Evolutionary conservation across 1,140 invertebrate species (phyloP).

Genomic region (Manduca sexta): DNA sequence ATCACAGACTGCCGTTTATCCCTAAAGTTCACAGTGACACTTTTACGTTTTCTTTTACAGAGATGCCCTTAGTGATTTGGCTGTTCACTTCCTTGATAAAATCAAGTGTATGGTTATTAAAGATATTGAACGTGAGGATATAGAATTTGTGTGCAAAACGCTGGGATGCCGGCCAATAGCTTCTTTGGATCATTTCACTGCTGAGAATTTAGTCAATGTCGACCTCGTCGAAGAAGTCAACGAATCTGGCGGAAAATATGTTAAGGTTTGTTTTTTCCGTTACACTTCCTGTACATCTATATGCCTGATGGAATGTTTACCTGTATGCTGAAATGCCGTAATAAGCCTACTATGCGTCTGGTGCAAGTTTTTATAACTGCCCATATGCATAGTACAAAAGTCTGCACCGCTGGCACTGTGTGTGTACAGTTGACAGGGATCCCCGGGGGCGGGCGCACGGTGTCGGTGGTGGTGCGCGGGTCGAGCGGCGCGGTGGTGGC

Average conservation of each 20-base stretch:
- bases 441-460: conserved; percentile 89
- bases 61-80: conserved; percentile 97
- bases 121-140: conserved; percentile 98
- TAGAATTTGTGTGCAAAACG: conserved; percentile 98
- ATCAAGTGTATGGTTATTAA: conserved; percentile 99
- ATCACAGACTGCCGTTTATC: background rate
- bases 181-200: conserved; percentile 96
- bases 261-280: conserved; percentile 84
- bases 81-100: conserved; percentile 98
- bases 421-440: conserved; percentile 89
- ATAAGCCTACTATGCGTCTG: too few relatives aligned
- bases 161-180: conserved; percentile 96
- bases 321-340: too few relatives aligned
- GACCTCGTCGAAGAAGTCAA: conserved; percentile 96
- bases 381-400: too few relatives aligned
- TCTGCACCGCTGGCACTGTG: too few relatives aligned
- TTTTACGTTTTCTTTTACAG: conserved; percentile 63
- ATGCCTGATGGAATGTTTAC: too few relatives aligned
- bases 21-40: too few relatives aligned
- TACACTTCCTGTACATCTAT: too few relatives aligned
- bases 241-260: conserved; percentile 92
- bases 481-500: conserved; percentile 98
- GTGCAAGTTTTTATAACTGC: too few relatives aligned
- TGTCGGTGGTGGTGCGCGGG: conserved; percentile 95
- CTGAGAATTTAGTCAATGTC: conserved; percentile 93